These are phyloP conservation scores for Neelides folsomi DNA, from an alignment of 2,888 invertebrate species.

Conservation along the genomic window DNA sequence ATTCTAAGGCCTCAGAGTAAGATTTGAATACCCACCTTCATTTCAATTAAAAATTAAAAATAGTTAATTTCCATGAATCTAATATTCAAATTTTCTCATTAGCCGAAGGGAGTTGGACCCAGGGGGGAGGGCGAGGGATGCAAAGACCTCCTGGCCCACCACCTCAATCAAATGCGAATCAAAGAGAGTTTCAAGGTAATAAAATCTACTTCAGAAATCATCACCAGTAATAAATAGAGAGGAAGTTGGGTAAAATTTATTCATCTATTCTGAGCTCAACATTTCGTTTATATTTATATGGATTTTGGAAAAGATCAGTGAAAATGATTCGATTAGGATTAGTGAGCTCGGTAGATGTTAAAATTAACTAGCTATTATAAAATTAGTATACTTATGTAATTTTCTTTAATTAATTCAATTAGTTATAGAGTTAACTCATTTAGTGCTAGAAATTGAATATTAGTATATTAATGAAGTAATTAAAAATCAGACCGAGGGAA, in stretches of 20 bases:
- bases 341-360: too few species aligned
- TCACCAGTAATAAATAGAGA: too few species aligned
- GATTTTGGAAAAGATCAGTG: too few species aligned
- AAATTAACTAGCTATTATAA: too few species aligned
- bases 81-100: neutral
- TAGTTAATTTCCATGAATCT: neutral
- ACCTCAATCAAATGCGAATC: constrained; percentile 47
- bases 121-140: constrained; percentile 30
- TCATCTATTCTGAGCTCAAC: neutral
- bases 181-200: constrained; percentile 40
- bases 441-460: neutral
- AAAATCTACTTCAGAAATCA: too few species aligned
- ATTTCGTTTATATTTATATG: neutral
- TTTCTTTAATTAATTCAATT: too few species aligned
- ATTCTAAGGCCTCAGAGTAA: constrained; percentile 33
- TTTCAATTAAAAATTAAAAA: neutral
- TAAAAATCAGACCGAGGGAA: constrained; percentile 18
- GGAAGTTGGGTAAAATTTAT: too few species aligned
- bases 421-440: neutral
- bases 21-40: too few species aligned
- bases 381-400: too few species aligned
- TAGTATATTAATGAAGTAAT: neutral
- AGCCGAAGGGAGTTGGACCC: constrained; percentile 34
- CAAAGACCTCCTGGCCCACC: constrained; percentile 36
- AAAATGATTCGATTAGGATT: too few species aligned